Percentiles rank a stretch among this genome's conserved stretches.
phyloP scores from a whole-genome alignment of 2,888 invertebrate genomes.

The Chydorus sphaericus region DNA sequence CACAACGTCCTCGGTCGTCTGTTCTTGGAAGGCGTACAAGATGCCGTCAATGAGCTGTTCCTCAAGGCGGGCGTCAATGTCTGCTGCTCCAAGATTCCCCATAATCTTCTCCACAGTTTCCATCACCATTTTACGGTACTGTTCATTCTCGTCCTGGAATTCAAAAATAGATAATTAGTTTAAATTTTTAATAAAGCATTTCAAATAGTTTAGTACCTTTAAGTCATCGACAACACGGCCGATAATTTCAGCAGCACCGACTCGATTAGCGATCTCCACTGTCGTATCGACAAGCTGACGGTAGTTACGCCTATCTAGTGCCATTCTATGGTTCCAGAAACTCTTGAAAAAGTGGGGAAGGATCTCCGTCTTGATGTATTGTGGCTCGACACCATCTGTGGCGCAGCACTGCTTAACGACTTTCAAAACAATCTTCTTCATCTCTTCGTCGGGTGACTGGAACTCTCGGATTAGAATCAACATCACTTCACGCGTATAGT shows the following conservation, averaged over 20 bases:
- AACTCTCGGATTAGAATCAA: constrained; percentile 96
- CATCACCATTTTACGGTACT: constrained; percentile 99
- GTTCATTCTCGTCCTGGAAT: constrained; percentile 81
- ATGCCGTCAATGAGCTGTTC: constrained; percentile 99
- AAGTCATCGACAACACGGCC: constrained; percentile 96
- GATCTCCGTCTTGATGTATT: constrained; percentile 98
- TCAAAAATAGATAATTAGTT: too few relatives aligned
- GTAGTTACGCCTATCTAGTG: constrained; percentile 92
- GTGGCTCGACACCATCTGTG: constrained; percentile 98
- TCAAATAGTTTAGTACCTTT: constrained; percentile 36
- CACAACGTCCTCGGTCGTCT: constrained; percentile 98
- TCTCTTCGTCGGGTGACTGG: constrained; percentile 99
- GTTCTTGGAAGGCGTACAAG: constrained; percentile 98
- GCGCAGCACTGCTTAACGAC: constrained; percentile 99
- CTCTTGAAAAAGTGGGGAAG: constrained; percentile 96
- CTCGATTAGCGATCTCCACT: constrained; percentile 92
- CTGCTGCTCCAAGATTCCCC: constrained; percentile 92
- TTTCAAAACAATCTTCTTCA: constrained; percentile 99
- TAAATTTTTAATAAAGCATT: too few relatives aligned
- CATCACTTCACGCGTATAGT: constrained; percentile 99
- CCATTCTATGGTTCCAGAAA: constrained; percentile 99
- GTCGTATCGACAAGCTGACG: constrained; percentile 88
- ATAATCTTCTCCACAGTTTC: constrained; percentile 99
- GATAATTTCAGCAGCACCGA: constrained; percentile 98
- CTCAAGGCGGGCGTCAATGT: constrained; percentile 93